A percentile compares a stretch with the other conserved stretches of the same genome.
These are phyloP conservation scores for Sinocyclocheilus maitianheensis DNA, from an alignment of 2,113 vertebrate species.

Conservation along the genomic window DNA sequence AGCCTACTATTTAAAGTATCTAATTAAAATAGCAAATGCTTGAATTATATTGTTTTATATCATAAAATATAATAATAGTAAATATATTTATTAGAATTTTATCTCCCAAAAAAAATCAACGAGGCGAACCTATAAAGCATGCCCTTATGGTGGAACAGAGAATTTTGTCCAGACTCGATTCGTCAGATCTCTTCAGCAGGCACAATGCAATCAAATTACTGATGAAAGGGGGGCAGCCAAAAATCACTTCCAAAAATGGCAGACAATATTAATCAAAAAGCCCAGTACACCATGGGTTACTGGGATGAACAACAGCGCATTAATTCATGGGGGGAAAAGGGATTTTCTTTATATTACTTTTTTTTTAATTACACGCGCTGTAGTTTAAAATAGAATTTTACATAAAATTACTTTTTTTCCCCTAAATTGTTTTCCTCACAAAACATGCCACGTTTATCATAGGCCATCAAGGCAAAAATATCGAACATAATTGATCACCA, in stretches of 20 bases:
- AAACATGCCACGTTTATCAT: neutral
- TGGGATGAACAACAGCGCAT: neutral
- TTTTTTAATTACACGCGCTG: neutral
- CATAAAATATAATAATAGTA: neutral
- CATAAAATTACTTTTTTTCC: neutral
- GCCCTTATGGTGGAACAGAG: conserved; percentile 49
- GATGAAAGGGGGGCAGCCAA: conserved; percentile 73
- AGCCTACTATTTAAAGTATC: neutral
- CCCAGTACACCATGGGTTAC: conserved; percentile 73
- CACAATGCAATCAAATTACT: conserved; percentile 85
- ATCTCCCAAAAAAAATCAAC: neutral
- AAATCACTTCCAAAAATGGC: conserved; percentile 81
- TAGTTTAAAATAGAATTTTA: neutral
- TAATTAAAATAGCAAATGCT: neutral
- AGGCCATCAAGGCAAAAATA: neutral
- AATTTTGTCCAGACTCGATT: neutral
- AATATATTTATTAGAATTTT: neutral
- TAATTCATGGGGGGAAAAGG: neutral
- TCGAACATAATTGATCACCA: neutral
- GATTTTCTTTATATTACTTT: neutral
- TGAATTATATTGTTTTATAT: neutral
- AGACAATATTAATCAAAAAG: conserved; percentile 58
- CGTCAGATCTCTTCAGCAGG: conserved; percentile 83
- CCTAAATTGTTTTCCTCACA: neutral
- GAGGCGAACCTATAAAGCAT: neutral